A percentile compares a stretch with the other conserved stretches of the same genome.
Evolutionary conservation across 2,888 invertebrate genomes (phyloP).

Genomic region (Zaprionus bogoriensis): DNA sequence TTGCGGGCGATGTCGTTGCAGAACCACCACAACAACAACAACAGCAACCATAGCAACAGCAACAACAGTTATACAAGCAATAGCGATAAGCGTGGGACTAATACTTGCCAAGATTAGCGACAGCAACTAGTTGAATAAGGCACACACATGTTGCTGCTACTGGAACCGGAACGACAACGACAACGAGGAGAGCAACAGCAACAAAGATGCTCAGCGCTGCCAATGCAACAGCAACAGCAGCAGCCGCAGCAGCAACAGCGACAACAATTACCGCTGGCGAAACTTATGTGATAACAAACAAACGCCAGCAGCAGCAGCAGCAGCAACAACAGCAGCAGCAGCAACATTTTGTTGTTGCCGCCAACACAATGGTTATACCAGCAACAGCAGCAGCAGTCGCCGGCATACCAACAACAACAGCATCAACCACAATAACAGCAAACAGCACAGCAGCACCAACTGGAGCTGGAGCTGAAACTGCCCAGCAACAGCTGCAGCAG

Average conservation of each 20-base stretch:
- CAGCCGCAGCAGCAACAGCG: constrained; percentile 44
- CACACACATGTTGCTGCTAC: constrained; percentile 72
- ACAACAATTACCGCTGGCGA: constrained; percentile 55
- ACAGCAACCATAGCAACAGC: constrained; percentile 12
- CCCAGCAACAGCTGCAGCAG: constrained; percentile 71
- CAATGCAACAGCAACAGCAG: constrained; percentile 57
- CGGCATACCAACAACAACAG: constrained; percentile 83
- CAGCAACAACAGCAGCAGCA: constrained; percentile 48
- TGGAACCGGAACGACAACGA: constrained; percentile 34
- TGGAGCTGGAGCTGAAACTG: constrained; percentile 73
- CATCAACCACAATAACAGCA: constrained; percentile 77
- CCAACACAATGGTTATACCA: constrained; percentile 80
- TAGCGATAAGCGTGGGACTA: constrained; percentile 6
- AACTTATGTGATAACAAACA: constrained; percentile 73
- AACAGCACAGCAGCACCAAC: constrained; percentile 63
- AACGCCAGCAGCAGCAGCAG: constrained; percentile 45
- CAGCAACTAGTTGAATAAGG: constrained; percentile 29
- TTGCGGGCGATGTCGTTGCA: constrained; percentile 29
- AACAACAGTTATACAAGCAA: constrained; percentile 9
- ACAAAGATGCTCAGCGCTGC: constrained; percentile 69
- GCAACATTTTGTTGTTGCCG: constrained; percentile 69
- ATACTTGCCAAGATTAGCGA: constrained; percentile 19
- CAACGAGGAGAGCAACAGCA: constrained; percentile 54
- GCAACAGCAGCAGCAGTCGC: constrained; percentile 59
- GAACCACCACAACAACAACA: constrained; percentile 17